These are phyloP conservation scores for Plutomurus gul DNA, from an alignment of 1,140 invertebrate species.

Conservation along the genomic window DNA sequence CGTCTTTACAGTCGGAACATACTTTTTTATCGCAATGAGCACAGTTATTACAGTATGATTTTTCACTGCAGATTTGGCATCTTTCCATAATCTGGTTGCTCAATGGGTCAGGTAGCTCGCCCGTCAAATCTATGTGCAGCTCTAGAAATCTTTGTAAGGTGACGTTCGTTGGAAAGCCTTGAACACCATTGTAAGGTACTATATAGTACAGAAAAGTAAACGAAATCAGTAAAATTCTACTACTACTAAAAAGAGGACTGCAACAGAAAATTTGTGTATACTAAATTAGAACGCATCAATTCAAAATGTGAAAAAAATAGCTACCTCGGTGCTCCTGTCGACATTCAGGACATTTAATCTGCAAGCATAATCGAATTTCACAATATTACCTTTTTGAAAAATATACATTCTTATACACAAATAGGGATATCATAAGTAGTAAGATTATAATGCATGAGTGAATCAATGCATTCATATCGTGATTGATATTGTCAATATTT, in stretches of 20 bases:
- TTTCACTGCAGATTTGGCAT: slow-evolving; percentile 84
- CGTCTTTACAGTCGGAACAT: slow-evolving; percentile 86
- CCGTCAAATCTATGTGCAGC: slow-evolving; percentile 84
- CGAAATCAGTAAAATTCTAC: background rate
- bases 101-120: slow-evolving; percentile 85
- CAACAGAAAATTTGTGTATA: background rate
- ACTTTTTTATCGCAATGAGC: slow-evolving; percentile 94
- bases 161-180: slow-evolving; percentile 94
- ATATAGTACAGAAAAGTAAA: slow-evolving; percentile 9
- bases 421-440: too few relatives aligned
- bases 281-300: too few relatives aligned
- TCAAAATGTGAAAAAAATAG: background rate
- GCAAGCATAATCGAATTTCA: slow-evolving; percentile 55
- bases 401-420: too few relatives aligned
- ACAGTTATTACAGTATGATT: slow-evolving; percentile 85
- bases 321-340: slow-evolving; percentile 83
- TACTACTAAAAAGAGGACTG: background rate
- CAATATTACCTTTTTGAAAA: too few relatives aligned
- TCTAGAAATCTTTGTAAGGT: slow-evolving; percentile 94
- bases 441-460: too few relatives aligned
- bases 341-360: slow-evolving; percentile 99
- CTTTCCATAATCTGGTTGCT: slow-evolving; percentile 65
- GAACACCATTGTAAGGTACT: slow-evolving; percentile 93
- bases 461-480: too few relatives aligned
- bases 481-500: too few relatives aligned